Base-by-base conservation (phyloP, 1,140 invertebrate species). In the Leptestheria dahalacensis region DNA sequence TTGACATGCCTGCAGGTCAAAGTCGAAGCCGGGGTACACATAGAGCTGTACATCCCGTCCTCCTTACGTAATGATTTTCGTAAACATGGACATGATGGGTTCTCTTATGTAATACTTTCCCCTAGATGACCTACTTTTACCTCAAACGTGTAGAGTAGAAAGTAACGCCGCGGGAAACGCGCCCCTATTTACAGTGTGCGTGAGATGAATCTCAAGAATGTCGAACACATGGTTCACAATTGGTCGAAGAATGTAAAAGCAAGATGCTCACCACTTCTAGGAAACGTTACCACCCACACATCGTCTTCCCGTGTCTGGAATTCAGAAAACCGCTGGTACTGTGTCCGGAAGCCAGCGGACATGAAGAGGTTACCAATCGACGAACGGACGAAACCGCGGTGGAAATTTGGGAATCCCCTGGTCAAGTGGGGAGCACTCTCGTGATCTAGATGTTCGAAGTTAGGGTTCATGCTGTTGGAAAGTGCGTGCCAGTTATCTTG, bases 121-220 rank as follows among this genome's bases (percentile, higher is more conserved):
- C n/a, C n/a, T n/a, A n/a, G n/a, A n/a, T n/a, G n/a, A n/a, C n/a
- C n/a, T n/a, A n/a, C n/a, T n/a, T n/a, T n/a, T n/a, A n/a, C n/a
- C n/a, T n/a, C n/a, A n/a, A n/a, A n/a, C n/a, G n/a, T n/a, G n/a
- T n/a, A n/a, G n/a, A n/a, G n/a, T n/a, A n/a, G n/a, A n/a, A n/a
- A n/a, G n/a, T n/a, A n/a, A n/a, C n/a, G n/a, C n/a, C n/a, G n/a
- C n/a, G n/a, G n/a, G n/a, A n/a, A n/a, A n/a, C n/a, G n/a, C n/a
- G n/a, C n/a, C n/a, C n/a, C n/a, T n/a, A n/a, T n/a, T n/a, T 74
- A 69, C 89, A 80, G 63, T 89, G 81, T 71, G 90, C 87, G 66
- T 89, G 90, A 67, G 86, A 86, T 18, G 88, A 66, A 65, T 41
- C 33, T 15, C 33, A 9, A 15, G 6, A 41, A 41, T 9, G 33